Conservation (phyloP, 2,888 invertebrate species). For the Glaucopsyche alexis region DNA sequence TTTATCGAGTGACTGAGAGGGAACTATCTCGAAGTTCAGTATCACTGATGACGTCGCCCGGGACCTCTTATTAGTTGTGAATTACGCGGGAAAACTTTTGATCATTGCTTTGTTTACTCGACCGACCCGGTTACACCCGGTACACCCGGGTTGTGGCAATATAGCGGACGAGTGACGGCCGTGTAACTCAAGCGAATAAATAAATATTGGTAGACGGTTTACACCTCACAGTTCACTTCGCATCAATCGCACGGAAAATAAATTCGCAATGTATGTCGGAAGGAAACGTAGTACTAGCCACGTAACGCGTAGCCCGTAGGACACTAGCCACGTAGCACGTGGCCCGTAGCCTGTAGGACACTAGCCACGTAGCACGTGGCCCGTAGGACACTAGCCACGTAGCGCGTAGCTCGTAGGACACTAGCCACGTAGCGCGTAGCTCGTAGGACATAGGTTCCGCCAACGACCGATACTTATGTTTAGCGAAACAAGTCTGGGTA, state of each 20-base stretch:
- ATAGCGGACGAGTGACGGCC: too few species aligned
- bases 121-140: not conserved
- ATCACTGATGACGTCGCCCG: not conserved
- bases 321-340: not conserved
- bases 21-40: not conserved
- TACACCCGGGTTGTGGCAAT: not conserved
- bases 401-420: too few species aligned
- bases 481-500: too few species aligned
- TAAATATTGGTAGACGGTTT: not conserved
- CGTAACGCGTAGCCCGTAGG: too few species aligned
- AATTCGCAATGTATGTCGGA: not conserved
- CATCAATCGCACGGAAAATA: not conserved
- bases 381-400: too few species aligned
- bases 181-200: not conserved
- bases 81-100: not conserved
- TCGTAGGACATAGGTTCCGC: too few species aligned
- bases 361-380: not conserved
- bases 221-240: not conserved
- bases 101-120: slow-evolving; percentile 8
- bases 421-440: not conserved
- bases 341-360: too few species aligned
- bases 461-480: too few species aligned
- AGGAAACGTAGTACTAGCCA: not conserved
- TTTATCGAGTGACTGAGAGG: not conserved
- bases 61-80: slow-evolving; percentile 11